These are phyloP conservation scores for Triplophysa rosa DNA, from an alignment of 2,113 vertebrate species.

Conservation along the genomic window DNA sequence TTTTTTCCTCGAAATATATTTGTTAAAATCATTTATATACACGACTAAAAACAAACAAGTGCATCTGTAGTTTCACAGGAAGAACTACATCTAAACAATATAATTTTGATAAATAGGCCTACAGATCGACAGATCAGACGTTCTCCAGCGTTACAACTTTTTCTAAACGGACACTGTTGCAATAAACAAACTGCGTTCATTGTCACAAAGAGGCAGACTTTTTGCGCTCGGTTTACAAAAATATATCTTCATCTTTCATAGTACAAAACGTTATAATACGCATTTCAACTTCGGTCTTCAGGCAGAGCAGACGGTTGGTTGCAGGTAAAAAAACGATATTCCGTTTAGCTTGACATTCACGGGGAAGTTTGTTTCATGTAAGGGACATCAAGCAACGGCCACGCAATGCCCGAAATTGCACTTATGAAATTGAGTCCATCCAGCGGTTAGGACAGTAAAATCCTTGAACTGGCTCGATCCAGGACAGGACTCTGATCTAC, in stretches of 20 bases:
- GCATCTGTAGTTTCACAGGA: slow-evolving; percentile 78
- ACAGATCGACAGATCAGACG: slow-evolving; percentile 55
- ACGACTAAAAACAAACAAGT: slow-evolving; percentile 79
- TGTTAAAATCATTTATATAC: slow-evolving; percentile 86
- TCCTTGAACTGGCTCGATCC: background rate
- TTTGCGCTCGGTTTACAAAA: slow-evolving; percentile 79
- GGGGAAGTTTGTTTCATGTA: slow-evolving; percentile 3
- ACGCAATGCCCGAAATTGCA: slow-evolving; percentile 70
- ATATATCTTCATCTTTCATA: slow-evolving; percentile 80
- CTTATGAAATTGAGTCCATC: slow-evolving; percentile 58
- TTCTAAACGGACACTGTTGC: slow-evolving; percentile 39
- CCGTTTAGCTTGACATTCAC: slow-evolving; percentile 5
- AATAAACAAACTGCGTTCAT: slow-evolving; percentile 43
- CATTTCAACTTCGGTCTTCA: slow-evolving; percentile 23
- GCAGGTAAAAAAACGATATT: slow-evolving; percentile 12
- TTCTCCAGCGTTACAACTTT: slow-evolving; percentile 59
- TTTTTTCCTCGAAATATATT: slow-evolving; percentile 92
- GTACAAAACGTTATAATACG: slow-evolving; percentile 66
- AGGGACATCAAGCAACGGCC: background rate
- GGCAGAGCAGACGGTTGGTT: slow-evolving; percentile 12
- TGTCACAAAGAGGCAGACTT: slow-evolving; percentile 69
- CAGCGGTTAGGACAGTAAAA: background rate
- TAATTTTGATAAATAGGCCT: slow-evolving; percentile 63
- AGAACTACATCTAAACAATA: slow-evolving; percentile 58
- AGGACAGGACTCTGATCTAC: background rate